phyloP scores from a whole-genome alignment of 2,113 vertebrate species.

The Dunckerocampus dactyliophorus region DNA sequence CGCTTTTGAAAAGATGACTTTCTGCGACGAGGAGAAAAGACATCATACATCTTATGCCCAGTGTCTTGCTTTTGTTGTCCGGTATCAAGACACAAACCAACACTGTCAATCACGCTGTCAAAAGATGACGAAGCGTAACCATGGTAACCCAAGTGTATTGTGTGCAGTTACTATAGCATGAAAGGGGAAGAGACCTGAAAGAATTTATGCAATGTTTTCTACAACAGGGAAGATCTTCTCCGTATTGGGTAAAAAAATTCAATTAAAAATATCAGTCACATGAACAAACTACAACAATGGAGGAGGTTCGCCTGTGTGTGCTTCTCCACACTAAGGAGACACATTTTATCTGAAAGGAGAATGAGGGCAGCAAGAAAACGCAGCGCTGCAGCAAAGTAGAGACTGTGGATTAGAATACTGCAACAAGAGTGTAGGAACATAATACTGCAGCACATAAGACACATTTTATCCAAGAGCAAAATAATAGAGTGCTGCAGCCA shows the following conservation, averaged over 20 bases:
- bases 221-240: background rate
- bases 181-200: background rate
- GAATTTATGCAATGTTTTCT: background rate
- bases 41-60: background rate
- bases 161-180: background rate
- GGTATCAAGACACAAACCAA: background rate
- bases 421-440: too few relatives aligned
- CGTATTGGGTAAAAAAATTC: background rate
- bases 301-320: background rate
- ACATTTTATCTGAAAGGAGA: background rate
- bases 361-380: background rate
- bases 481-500: background rate
- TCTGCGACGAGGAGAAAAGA: background rate
- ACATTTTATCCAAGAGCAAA: too few relatives aligned
- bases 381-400: too few relatives aligned
- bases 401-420: too few relatives aligned
- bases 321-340: background rate
- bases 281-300: background rate
- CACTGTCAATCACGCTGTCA: background rate
- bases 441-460: too few relatives aligned
- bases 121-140: constrained; percentile 3
- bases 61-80: background rate
- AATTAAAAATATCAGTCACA: too few relatives aligned
- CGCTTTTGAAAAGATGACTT: background rate
- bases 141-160: background rate